Evolutionary conservation across 2,888 invertebrate species (phyloP), one percentile per base, ranked within the genome.

Genomic region (Pterostichus niger): DNA sequence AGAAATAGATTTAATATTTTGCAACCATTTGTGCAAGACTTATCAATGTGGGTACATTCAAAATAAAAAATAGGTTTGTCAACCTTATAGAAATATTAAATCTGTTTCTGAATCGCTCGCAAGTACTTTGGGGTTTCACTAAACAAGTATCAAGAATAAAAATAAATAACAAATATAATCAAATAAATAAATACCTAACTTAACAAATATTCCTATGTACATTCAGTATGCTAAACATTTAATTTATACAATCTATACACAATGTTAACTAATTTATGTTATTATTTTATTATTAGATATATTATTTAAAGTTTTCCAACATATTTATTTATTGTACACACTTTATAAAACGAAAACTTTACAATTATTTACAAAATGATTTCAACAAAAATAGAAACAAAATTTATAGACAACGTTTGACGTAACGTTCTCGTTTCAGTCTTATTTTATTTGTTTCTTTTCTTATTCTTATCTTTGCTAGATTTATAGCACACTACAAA

Each of bases 171-270:
- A 64, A 64, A 64, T 64, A 35, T 13, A 64, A 24, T 59, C 17
- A 59, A 59, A 64, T 64, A 35, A 33, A 49, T 49, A 11, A 49
- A 40, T 40, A 40, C 6, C 1, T 49, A 49, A n/a, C n/a, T 64
- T 71, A 71, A 71, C 44, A 71, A 17, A 17, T 71, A 71, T 44
- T 15, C 5, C 68, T 71, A 71, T 71, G 68, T 71, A 71, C 68
- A 71, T 17, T 71, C 15, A 71, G n/a, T 64, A 71, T 40, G 68
- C 68, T 71, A 71, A 71, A 71, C 44, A 71, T 44, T 71, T 71
- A 71, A 9, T 71, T 71, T 71, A 71, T 71, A 71, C 68, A 71
- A 44, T 40, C 68, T 71, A 71, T 71, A 44, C 68, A 71, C 68
- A 71, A 31, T 40, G 15, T 71, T 40, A 44, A 17, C 44, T 44